These are phyloP conservation scores for Drosophila lutescens DNA, from an alignment of 2,888 invertebrate genomes.

Conservation along the genomic window DNA sequence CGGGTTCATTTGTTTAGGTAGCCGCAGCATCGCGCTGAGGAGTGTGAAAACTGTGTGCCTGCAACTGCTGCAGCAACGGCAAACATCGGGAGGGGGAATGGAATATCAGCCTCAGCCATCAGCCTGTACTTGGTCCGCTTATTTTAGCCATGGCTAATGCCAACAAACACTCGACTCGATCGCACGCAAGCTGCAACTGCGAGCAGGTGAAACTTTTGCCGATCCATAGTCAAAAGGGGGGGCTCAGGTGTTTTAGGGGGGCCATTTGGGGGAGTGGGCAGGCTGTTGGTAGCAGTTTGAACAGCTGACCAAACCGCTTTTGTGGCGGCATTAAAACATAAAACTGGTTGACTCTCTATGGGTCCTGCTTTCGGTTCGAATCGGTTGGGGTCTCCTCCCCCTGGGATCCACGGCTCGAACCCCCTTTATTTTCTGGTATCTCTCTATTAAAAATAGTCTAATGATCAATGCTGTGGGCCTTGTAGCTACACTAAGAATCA, in stretches of 20 bases:
- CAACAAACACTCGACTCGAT: conserved; percentile 59
- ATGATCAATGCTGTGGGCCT: conserved; percentile 61
- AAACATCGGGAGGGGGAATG: conserved; percentile 4
- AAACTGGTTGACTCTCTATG: conserved; percentile 44
- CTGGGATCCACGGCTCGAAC: not conserved
- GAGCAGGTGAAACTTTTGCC: conserved; percentile 75
- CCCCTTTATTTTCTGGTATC: conserved; percentile 27
- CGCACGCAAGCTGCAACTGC: conserved; percentile 73
- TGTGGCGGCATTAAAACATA: conserved; percentile 53
- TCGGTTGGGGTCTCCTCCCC: conserved; percentile 29
- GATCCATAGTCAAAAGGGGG: not conserved
- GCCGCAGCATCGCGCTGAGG: conserved; percentile 25
- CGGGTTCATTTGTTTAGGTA: conserved; percentile 48
- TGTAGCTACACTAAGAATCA: not conserved
- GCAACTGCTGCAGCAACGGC: conserved; percentile 26
- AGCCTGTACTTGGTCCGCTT: conserved; percentile 40
- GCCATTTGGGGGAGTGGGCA: conserved; percentile 38
- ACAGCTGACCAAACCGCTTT: conserved; percentile 81
- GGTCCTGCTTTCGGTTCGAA: conserved; percentile 32
- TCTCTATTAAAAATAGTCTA: conserved; percentile 79
- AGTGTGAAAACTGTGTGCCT: conserved; percentile 37
- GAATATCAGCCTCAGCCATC: not conserved
- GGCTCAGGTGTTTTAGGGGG: conserved; percentile 5
- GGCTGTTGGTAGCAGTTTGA: conserved; percentile 39
- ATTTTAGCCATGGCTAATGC: conserved; percentile 45